Evolutionary conservation across 2,888 invertebrate genomes (phyloP), one percentile per base, ranked within the genome.

Genomic region (Pegoplata infirma): DNA sequence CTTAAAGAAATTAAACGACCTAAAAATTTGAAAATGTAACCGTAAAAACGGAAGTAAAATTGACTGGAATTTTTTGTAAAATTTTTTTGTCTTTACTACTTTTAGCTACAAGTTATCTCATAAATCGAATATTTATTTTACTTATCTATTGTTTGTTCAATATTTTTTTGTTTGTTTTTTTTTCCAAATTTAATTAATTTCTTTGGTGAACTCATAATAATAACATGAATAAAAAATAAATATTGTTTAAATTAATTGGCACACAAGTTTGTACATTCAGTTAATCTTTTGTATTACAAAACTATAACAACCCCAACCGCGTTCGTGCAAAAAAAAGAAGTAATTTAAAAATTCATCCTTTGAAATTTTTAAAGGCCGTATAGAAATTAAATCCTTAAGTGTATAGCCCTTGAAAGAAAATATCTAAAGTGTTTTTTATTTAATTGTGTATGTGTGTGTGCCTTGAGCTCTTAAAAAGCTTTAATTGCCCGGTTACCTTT

Each of bases 141-240:
- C 67, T 75, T 67, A 68, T 75, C 67, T 49, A 17, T 47, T 14
- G 7, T 21, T 49, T 19, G 19, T 32, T 36, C 3, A 28, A 32
- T 32, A 32, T 59, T 44, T n/a, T n/a, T n/a, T 47, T 14, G 7
- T 21, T 49, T 19, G 19, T 32, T 36, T 59, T 44, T n/a, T 25
- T 53, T 46, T 14, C n/a, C 5, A 49, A 61, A 67, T 28, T 49
- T 68, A 67, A 75, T 68, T 75, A 74, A 75, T 51, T 40, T n/a
- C n/a, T n/a, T n/a, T 40, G 1, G 36, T 40, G n/a, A n/a, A 40
- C 25, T 25, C 25, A n/a, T n/a, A n/a, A n/a, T n/a, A n/a, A n/a
- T 25, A 25, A 25, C 25, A 25, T 25, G 25, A 47, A n/a, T n/a
- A n/a, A n/a, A n/a, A n/a, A n/a, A 36, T 44, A 56, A n/a, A n/a